Percentiles rank a stretch among this genome's conserved stretches.
phyloP scores from a whole-genome alignment of 2,113 vertebrate genomes.

The Carlito syrichta region DNA sequence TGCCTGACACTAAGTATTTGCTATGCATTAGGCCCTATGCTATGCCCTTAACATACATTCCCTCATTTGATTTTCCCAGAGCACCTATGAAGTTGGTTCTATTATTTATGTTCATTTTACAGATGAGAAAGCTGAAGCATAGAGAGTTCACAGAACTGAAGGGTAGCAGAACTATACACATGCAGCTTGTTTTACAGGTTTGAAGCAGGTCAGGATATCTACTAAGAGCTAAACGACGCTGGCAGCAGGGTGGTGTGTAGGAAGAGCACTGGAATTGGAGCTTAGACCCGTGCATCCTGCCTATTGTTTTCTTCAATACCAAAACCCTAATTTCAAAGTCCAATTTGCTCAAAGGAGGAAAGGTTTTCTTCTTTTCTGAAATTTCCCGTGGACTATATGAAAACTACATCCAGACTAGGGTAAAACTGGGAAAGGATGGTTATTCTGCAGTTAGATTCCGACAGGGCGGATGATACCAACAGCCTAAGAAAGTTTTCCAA shows the following conservation, averaged over 20 bases:
- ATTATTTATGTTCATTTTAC: conserved; percentile 13
- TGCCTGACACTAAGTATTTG: neutral
- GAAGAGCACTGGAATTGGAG: neutral
- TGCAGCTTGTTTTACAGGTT: neutral
- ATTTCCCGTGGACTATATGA: neutral
- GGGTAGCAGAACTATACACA: neutral
- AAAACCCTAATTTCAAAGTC: conserved; percentile 6
- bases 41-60: neutral
- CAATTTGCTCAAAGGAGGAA: neutral
- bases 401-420: neutral
- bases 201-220: neutral
- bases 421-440: neutral
- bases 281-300: neutral
- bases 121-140: conserved; percentile 22
- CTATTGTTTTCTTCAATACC: neutral
- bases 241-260: neutral
- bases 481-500: neutral
- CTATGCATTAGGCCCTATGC: neutral
- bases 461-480: neutral
- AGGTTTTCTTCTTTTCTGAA: neutral
- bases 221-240: neutral
- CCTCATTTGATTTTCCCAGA: neutral
- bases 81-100: neutral
- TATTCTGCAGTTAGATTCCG: neutral
- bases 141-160: neutral